Base-by-base conservation (phyloP, 2,888 invertebrate species). In the Galerucella calmariensis region DNA sequence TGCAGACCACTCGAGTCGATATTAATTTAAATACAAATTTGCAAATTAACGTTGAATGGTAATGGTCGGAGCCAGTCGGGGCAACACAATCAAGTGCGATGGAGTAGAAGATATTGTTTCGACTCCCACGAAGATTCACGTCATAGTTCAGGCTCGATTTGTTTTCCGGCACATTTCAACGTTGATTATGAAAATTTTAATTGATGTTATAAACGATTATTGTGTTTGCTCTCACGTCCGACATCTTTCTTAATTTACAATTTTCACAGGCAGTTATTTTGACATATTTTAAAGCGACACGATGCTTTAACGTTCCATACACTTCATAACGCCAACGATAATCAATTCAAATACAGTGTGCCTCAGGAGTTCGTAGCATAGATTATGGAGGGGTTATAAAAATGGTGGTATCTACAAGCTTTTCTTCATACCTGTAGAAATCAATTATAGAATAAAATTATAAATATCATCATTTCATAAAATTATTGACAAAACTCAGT, bases 181-280 rank as follows among this genome's bases (percentile, higher is more conserved):
- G 44, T 78, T 80, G 79, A 82, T 82, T 83, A 83, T 82, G 81
- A 81, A 83, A 82, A 83, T 82, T 82, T 81, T 82, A 83, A 83
- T 83, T 82, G 81, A 61, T 67, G 68, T 63, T 67, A 61, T 9
- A 41, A 70, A 65, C 63, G 59, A 59, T 73, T 73, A 48, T 16
- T 16, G 20, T 20, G 48, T 72, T 72, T 75, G 63, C 35, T 69
- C 20, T 56, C 53, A 41, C 46, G 27, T 24, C 4, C 51, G 35
- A 24, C 51, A 53, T 46, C 61, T 41, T 41, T 61, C 35, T 41
- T 62, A 8, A 62, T 62, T 62, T 62, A n/a, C 62, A 62, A 41
- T 62, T 62, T 62, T 41, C n/a, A 51, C 51, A 14, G 51, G 5
- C 51, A 5, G 51, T n/a, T 51, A 14, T 48, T 8, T 12, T 41